Evolutionary conservation across 2,113 vertebrate genomes (phyloP).

Genomic region (Pelmatolapia mariae): DNA sequence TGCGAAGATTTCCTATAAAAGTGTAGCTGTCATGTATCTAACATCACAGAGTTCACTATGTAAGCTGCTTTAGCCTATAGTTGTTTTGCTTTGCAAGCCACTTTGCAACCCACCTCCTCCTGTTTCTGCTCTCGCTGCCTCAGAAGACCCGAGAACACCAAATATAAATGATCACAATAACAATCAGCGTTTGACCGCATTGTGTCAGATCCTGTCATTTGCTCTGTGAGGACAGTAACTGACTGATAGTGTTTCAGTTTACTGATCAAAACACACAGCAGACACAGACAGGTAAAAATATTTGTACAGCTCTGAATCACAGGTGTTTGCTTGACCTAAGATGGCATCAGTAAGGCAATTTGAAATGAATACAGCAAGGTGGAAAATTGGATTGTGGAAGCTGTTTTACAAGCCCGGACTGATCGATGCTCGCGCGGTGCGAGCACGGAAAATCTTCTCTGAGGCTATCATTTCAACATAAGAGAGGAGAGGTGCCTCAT

Average conservation of each 20-base stretch:
- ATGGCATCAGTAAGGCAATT: slow-evolving; percentile 10
- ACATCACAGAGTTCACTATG: neutral
- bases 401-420: slow-evolving; percentile 54
- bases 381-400: slow-evolving; percentile 44
- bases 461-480: slow-evolving; percentile 51
- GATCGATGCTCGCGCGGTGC: slow-evolving; percentile 35
- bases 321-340: slow-evolving; percentile 19
- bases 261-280: neutral
- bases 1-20: rapidly evolving
- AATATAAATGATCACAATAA: neutral
- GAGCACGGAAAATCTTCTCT: slow-evolving; percentile 50
- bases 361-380: slow-evolving; percentile 35
- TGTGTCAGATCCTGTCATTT: rapidly evolving
- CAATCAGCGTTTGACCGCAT: neutral
- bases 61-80: neutral
- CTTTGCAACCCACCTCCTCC: neutral
- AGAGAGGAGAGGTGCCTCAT: slow-evolving; percentile 38
- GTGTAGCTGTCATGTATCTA: neutral
- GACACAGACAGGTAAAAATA: neutral
- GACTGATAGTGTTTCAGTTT: neutral
- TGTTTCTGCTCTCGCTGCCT: neutral
- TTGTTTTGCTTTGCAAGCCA: neutral
- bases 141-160: neutral
- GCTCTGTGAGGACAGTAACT: neutral
- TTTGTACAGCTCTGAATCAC: neutral